Conservation (phyloP, 2,113 vertebrate species). For the Podarcis muralis region DNA sequence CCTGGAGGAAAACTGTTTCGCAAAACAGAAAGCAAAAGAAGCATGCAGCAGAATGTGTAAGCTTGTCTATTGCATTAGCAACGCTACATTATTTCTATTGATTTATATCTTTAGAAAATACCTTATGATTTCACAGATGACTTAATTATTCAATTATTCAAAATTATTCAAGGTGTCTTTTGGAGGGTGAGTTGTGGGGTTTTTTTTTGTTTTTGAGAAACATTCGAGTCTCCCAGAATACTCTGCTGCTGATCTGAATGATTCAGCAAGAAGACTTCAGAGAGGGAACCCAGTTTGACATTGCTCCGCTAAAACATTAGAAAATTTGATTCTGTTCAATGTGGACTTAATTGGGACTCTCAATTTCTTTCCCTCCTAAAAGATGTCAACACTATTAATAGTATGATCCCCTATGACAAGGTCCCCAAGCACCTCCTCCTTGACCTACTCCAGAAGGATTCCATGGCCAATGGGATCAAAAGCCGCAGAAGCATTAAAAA, state of each 20-base stretch:
- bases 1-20: constrained; percentile 38
- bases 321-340: background rate
- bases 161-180: background rate
- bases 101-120: background rate
- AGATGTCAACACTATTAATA: too few species aligned
- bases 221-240: background rate
- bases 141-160: background rate
- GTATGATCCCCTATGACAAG: too few species aligned
- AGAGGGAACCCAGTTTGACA: background rate
- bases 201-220: background rate
- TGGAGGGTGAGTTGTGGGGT: background rate
- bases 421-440: too few species aligned
- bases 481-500: too few species aligned
- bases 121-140: background rate
- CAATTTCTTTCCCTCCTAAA: too few species aligned
- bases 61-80: constrained; percentile 18
- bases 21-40: constrained; percentile 29
- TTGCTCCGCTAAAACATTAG: background rate
- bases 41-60: constrained; percentile 7
- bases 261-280: background rate
- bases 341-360: too few species aligned
- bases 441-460: too few species aligned
- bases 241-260: background rate
- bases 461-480: too few species aligned
- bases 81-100: background rate